Evolutionary conservation across 2,797 vertebrate genomes (phyloP).

Genomic region (Halcyon chelicuti): DNA sequence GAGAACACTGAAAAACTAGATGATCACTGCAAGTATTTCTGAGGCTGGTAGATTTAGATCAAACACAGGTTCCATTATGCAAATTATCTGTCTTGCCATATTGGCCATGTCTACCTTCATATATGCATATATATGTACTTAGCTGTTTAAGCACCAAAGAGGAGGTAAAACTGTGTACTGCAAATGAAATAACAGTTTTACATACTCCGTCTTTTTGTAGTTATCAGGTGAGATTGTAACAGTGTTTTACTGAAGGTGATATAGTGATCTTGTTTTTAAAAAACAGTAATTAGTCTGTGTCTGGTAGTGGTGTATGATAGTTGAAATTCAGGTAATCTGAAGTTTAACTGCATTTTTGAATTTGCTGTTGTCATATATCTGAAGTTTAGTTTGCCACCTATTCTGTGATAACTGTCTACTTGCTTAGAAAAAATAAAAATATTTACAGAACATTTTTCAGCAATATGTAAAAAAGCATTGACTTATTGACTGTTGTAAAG

Average conservation of each 20-base stretch:
- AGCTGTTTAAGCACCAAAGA: background rate
- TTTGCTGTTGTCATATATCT: background rate
- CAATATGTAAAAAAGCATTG: rapidly evolving
- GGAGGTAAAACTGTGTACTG: background rate
- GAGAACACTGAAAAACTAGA: background rate
- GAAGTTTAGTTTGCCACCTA: background rate
- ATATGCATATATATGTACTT: background rate
- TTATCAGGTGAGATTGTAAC: background rate
- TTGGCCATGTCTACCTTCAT: background rate
- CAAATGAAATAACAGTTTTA: background rate
- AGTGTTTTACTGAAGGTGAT: background rate
- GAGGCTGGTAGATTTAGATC: background rate
- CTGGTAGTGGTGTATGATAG: rapidly evolving
- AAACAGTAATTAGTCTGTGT: background rate
- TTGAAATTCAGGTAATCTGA: background rate
- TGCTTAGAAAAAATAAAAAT: background rate
- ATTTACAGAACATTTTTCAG: background rate
- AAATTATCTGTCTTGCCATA: background rate
- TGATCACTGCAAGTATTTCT: background rate
- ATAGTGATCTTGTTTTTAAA: background rate
- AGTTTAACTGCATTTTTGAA: background rate
- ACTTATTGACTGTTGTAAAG: background rate
- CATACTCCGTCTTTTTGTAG: background rate
- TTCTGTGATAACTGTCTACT: background rate
- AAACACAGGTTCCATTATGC: background rate